phyloP scores from a whole-genome alignment of 2,888 invertebrate genomes.

The Andrena flavipes region DNA sequence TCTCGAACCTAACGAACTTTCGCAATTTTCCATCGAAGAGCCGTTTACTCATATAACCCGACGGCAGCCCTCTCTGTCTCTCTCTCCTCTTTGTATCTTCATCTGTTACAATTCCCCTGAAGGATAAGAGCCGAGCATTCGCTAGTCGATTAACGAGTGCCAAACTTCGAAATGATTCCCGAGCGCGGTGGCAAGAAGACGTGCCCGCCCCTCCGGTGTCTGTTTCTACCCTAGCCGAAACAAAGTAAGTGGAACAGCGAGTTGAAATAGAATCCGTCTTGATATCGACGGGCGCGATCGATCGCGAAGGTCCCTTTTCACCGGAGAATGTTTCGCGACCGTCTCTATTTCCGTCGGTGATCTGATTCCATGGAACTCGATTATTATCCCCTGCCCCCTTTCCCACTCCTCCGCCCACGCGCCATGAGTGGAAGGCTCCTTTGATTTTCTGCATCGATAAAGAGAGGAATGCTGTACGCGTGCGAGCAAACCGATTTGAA shows the following conservation, averaged over 20 bases:
- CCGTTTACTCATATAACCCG: slow-evolving; percentile 2
- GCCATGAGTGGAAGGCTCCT: slow-evolving; percentile 22
- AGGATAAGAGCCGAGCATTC: slow-evolving; percentile 35
- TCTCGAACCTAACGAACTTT: slow-evolving; percentile 52
- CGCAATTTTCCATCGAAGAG: slow-evolving; percentile 50
- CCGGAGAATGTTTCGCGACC: slow-evolving; percentile 29
- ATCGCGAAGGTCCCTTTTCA: slow-evolving; percentile 12
- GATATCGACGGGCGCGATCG: slow-evolving; percentile 47
- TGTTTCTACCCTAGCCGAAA: slow-evolving; percentile 10
- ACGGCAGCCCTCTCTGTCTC: background rate
- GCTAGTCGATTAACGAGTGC: slow-evolving; percentile 31
- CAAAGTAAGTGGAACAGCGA: slow-evolving; percentile 51
- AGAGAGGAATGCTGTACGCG: slow-evolving; percentile 4
- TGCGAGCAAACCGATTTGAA: slow-evolving; percentile 28
- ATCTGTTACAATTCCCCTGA: slow-evolving; percentile 44
- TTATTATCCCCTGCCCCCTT: slow-evolving; percentile 49
- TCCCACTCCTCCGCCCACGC: background rate
- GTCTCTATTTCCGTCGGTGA: slow-evolving; percentile 57
- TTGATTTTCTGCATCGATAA: slow-evolving; percentile 51
- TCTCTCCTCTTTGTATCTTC: background rate
- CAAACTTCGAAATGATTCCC: slow-evolving; percentile 36
- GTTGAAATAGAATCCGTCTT: slow-evolving; percentile 55
- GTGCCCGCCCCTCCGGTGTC: background rate
- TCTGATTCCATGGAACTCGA: slow-evolving; percentile 61
- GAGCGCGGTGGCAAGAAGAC: slow-evolving; percentile 12